Conservation (phyloP, 1,140 invertebrate species). For the Diabrotica virgifera region DNA sequence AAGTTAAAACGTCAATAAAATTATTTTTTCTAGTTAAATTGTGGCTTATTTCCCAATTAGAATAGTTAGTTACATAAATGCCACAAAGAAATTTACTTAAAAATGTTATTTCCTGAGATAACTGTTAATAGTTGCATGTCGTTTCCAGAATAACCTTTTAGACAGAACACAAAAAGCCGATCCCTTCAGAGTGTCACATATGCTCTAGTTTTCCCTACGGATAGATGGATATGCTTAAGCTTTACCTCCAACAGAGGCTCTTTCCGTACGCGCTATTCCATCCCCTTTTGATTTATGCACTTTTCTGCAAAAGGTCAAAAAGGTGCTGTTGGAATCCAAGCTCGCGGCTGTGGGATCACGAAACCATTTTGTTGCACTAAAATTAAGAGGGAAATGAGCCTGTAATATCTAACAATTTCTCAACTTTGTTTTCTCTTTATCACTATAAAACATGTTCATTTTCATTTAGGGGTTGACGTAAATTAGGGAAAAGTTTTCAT, state of each 20-base stretch:
- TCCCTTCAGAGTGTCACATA: neutral
- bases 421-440: conserved; percentile 6
- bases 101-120: too few species aligned
- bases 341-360: neutral
- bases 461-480: neutral
- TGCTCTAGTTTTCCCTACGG: neutral
- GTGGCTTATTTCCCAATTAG: too few species aligned
- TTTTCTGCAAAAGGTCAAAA: conserved; percentile 6
- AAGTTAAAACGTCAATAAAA: too few species aligned
- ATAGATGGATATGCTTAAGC: conserved; percentile 7
- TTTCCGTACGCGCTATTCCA: neutral
- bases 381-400: conserved; percentile 12
- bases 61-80: too few species aligned
- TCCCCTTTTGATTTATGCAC: conserved; percentile 13
- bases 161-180: too few species aligned
- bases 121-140: too few species aligned
- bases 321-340: conserved; percentile 1
- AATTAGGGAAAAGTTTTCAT: neutral
- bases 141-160: too few species aligned
- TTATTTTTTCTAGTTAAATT: too few species aligned
- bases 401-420: conserved; percentile 6
- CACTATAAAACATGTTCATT: conserved; percentile 8
- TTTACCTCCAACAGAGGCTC: neutral
- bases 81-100: too few species aligned
- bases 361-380: conserved; percentile 13